A percentile compares a stretch with the other conserved stretches of the same genome.
Conservation (phyloP, 2,888 invertebrate species). For the Cephus pygmeus region DNA sequence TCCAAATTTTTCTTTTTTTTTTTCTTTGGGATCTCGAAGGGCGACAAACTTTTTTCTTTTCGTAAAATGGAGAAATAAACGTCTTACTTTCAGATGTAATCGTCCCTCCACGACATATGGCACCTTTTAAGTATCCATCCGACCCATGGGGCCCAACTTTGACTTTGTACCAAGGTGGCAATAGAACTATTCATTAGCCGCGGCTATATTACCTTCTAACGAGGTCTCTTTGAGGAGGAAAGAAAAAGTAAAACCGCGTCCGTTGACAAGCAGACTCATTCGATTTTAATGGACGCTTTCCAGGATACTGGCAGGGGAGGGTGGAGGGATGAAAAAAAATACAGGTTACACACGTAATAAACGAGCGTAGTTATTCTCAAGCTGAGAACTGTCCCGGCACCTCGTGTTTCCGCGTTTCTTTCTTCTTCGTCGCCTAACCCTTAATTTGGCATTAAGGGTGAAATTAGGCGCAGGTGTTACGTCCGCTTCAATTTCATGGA, state of each 20-base stretch:
- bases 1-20: background rate
- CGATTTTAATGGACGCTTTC: conserved; percentile 6
- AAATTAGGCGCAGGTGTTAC: no score
- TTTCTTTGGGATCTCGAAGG: background rate
- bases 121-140: background rate
- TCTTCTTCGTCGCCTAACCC: no score
- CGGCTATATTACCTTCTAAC: conserved; percentile 17
- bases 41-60: background rate
- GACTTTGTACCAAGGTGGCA: conserved; percentile 14
- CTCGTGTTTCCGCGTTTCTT: no score
- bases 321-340: no score
- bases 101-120: background rate
- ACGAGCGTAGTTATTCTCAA: no score
- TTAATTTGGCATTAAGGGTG: no score
- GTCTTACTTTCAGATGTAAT: background rate
- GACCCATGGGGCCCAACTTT: background rate
- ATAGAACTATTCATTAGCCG: conserved; percentile 18
- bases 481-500: no score
- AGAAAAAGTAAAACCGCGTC: background rate
- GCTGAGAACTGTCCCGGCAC: no score
- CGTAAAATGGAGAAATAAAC: background rate
- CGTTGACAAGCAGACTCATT: conserved; percentile 4
- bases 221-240: background rate
- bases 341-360: no score
- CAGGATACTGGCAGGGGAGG: background rate